Base-by-base conservation (phyloP, 2,888 invertebrate species). In the Ctenicera cuprea region DNA sequence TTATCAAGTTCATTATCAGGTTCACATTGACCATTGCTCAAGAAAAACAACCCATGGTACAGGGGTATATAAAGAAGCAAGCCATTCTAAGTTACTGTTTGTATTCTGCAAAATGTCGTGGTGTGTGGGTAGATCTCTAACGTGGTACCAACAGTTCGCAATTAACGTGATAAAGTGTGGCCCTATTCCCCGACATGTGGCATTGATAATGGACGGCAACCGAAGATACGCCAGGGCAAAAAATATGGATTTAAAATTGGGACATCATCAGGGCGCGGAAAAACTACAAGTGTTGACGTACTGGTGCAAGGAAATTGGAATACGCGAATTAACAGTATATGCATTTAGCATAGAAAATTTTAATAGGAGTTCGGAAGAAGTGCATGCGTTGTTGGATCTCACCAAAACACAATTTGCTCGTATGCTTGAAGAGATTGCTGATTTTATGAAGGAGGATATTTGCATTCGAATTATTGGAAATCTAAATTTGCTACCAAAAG, bases 331-430 rank as follows among this genome's bases (percentile, higher is more conserved):
- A 0, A 99, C 99, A 7, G 96, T 99, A 0, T 99, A 98, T 88
- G 99, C 99, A 38, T 99, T 99, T 86, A 98, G 98, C 86, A 98
- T 99, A 85, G 99, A 99, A 88, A 99, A 99, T 87, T 99, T 98
- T 84, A 98, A 98, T 85, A 90, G 99, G 67, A 93, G 92, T 68
- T 88, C 92, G 83, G 94, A 97, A 65, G 98, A 99, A 89, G 97
- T 99, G 0, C 91, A 94, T 80, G 93, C 92, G 11, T 89, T 99
- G 37, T 94, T 99, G 93, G 90, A 94, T 76, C 88, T 99, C 74
- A 14, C 4, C n/a, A 14, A 14, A 14, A 14, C 3, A 4, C 1
- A 14, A 14, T 14, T 41, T 3, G n/a, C 7, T 76, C 97, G 98
- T 88, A 92, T 92, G 80, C 93, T 95, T 20, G 92, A 94, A 83